A percentile compares a stretch with the other conserved stretches of the same genome.
These are phyloP conservation scores for Babyrousa celebensis DNA, from an alignment of 2,797 vertebrate genomes.

Conservation along the genomic window DNA sequence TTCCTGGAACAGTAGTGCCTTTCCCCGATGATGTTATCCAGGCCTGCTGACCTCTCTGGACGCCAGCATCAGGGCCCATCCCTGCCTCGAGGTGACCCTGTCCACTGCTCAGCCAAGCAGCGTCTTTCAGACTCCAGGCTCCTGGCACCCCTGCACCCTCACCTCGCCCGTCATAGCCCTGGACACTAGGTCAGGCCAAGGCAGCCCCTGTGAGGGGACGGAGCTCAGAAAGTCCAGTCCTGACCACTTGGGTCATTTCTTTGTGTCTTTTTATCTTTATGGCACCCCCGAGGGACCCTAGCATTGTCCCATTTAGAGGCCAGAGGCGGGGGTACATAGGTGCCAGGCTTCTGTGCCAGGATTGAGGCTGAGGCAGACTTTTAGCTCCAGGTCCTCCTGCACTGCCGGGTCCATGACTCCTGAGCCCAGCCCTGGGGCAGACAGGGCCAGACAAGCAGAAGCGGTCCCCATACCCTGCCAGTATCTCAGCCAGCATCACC, in stretches of 20 bases:
- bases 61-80: not conserved
- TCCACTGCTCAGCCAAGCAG: not conserved
- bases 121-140: too few species aligned
- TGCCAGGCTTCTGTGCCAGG: not conserved
- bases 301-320: not conserved
- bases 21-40: not conserved
- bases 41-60: not conserved
- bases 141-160: not conserved
- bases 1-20: not conserved
- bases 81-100: not conserved
- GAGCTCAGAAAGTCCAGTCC: not conserved
- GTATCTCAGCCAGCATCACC: not conserved
- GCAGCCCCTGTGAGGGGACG: not conserved
- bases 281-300: not conserved
- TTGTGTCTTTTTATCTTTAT: not conserved
- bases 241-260: not conserved
- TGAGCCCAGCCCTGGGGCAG: not conserved
- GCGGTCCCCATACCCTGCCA: not conserved
- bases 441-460: not conserved
- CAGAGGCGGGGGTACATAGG: not conserved
- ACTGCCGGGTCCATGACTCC: not conserved
- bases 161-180: not conserved
- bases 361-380: not conserved
- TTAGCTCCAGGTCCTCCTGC: not conserved
- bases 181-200: not conserved